Base-by-base conservation (phyloP, 2,888 invertebrate species). In the Teinopalpus imperialis region DNA sequence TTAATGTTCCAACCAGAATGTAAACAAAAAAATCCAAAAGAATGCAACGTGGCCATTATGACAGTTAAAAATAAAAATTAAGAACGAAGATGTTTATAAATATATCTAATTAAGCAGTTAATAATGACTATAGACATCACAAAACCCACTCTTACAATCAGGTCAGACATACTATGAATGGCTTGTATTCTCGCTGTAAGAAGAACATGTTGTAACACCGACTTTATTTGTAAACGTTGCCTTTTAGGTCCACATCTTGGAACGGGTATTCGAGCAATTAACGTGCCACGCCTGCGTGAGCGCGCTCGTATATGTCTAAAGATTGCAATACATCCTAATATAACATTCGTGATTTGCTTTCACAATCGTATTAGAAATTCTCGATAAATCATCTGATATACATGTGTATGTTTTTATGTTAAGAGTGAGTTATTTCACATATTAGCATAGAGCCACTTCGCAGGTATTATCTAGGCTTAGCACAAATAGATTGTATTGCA, bases 271-370 rank as follows among this genome's bases (percentile, higher is more conserved):
- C 6, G 21, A 52, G 61, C 59, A 71, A 67, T 72, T 72, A 67
- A 53, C 57, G 53, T 51, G 50, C 47, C 56, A 59, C 51, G 61
- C 54, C 48, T 60, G 68, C 65, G 66, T 64, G 49, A 51, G 63
- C 64, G 64, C 61, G 56, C 14, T 48, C 49, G 29, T 13, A 44
- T 53, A 46, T 58, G 48, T 54, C 54, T 47, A 50, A 44, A 30
- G 30, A 43, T 55, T 54, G 51, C 58, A 50, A 42, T 55, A 53
- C 42, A 52, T 52, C 54, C 53, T 48, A 44, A 48, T 43, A 35
- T 44, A 34, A 27, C 8, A 48, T 48, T 48, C 24, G 42, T 24
- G 32, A 32, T n/a, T 46, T 40, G 30, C 46, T 49, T 48, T 51
- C 49, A 49, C 45, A 48, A 43, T 31, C 20, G 7, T 36, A 16